A percentile compares a stretch with the other conserved stretches of the same genome.
Evolutionary conservation across 1,140 invertebrate genomes (phyloP).

Genomic region (Steinernema khuongi): DNA sequence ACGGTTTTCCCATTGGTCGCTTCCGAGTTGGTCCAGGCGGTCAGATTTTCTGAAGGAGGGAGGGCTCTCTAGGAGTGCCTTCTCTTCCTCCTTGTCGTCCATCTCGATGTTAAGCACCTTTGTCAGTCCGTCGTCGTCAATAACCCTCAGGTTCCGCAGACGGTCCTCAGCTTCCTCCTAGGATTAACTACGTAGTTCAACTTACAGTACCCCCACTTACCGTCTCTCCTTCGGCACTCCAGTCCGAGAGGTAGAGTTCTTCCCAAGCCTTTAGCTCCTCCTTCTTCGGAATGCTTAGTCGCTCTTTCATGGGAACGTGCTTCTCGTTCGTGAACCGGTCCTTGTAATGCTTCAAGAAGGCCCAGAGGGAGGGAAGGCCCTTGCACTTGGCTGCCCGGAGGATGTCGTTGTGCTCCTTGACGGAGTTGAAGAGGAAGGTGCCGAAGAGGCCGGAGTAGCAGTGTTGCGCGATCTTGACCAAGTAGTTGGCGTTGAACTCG

Average conservation of each 20-base stretch:
- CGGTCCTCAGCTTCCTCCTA: too few relatives aligned
- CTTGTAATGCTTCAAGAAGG: neutral
- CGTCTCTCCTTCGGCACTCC: too few relatives aligned
- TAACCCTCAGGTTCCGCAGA: too few relatives aligned
- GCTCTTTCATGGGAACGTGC: neutral
- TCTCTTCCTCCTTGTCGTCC: neutral
- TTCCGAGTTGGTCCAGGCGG: too few relatives aligned
- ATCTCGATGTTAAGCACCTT: neutral
- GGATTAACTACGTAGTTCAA: too few relatives aligned
- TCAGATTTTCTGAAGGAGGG: neutral
- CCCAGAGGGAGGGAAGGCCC: neutral
- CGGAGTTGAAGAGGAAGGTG: constrained; percentile 84
- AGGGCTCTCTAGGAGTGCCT: neutral
- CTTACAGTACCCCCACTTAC: too few relatives aligned
- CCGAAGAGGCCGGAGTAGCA: constrained; percentile 91
- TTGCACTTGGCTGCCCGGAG: neutral
- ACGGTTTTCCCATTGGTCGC: too few relatives aligned
- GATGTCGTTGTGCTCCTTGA: constrained; percentile 34
- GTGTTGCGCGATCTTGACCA: constrained; percentile 90
- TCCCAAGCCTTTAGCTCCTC: neutral
- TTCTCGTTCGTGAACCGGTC: neutral
- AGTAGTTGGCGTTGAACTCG: constrained; percentile 84
- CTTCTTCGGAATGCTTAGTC: neutral
- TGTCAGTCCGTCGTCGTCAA: neutral
- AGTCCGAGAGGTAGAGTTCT: neutral